Evolutionary conservation across 2,888 invertebrate genomes (phyloP).

Genomic region (Nymphalis urticae): DNA sequence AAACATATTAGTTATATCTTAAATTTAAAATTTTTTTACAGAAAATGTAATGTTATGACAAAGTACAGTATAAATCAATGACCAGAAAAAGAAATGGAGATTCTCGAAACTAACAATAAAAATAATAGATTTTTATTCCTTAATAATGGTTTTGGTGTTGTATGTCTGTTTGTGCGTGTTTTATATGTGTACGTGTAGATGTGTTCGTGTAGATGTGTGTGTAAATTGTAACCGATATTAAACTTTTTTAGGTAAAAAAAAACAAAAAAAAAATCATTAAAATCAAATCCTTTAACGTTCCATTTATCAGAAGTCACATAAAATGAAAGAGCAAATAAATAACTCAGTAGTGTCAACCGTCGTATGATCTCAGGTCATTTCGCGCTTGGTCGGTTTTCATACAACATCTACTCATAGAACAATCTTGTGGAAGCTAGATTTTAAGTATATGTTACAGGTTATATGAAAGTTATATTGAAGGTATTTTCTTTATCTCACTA

Average conservation of each 20-base stretch:
- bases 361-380: conserved; percentile 29
- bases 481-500: neutral
- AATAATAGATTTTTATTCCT: too few species aligned
- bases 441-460: neutral
- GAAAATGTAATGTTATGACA: too few species aligned
- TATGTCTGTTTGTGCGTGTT: too few species aligned
- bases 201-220: too few species aligned
- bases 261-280: neutral
- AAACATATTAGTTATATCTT: too few species aligned
- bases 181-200: too few species aligned
- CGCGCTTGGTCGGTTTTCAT: conserved; percentile 21
- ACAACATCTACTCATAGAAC: conserved; percentile 11
- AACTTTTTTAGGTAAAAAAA: neutral
- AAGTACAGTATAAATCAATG: too few species aligned
- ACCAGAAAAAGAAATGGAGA: too few species aligned
- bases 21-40: too few species aligned
- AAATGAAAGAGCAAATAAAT: conserved; percentile 22
- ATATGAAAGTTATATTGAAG: neutral
- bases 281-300: neutral
- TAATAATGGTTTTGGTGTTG: too few species aligned
- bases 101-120: too few species aligned
- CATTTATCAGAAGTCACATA: conserved; percentile 13
- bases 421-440: neutral
- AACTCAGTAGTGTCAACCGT: conserved; percentile 24
- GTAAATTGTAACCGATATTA: too few species aligned